phyloP scores from a whole-genome alignment of 2,888 invertebrate species.

The Tricholauxania praeusta region DNA sequence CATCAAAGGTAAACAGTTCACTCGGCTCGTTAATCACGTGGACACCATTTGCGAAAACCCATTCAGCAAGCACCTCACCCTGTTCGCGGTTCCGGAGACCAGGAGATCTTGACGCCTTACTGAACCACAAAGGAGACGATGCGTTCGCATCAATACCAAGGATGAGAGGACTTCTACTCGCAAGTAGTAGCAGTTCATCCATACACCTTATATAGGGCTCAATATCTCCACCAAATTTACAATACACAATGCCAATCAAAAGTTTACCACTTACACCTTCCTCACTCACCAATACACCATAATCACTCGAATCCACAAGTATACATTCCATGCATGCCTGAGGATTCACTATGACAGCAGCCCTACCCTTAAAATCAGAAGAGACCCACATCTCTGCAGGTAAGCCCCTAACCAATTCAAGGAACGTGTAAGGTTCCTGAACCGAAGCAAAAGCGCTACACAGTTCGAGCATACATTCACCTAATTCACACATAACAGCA shows the following conservation, averaged over 20 bases:
- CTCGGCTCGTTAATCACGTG: too few relatives aligned
- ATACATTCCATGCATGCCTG: constrained; percentile 2
- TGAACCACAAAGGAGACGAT: constrained; percentile 32
- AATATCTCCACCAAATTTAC: not conserved
- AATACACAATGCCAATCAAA: not conserved
- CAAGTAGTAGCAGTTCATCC: constrained; percentile 28
- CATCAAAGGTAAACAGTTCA: too few relatives aligned
- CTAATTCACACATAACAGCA: too few relatives aligned
- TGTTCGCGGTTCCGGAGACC: too few relatives aligned
- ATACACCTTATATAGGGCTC: too few relatives aligned
- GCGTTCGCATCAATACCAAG: constrained; percentile 29
- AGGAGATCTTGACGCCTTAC: constrained; percentile 14
- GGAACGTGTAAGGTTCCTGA: constrained; percentile 14
- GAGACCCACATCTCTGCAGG: not conserved
- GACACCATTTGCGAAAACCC: too few relatives aligned
- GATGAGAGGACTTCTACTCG: constrained; percentile 3
- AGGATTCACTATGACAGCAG: constrained; percentile 27
- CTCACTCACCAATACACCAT: not conserved
- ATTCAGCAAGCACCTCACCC: too few relatives aligned
- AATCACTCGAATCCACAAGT: not conserved
- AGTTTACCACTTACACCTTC: constrained; percentile 1
- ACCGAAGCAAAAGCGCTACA: constrained; percentile 2
- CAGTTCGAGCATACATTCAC: not conserved
- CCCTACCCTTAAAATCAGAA: constrained; percentile 6
- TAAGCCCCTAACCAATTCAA: not conserved